Evolutionary conservation across 2,888 invertebrate genomes (phyloP).

Genomic region (Fissipunctia ypsillon): DNA sequence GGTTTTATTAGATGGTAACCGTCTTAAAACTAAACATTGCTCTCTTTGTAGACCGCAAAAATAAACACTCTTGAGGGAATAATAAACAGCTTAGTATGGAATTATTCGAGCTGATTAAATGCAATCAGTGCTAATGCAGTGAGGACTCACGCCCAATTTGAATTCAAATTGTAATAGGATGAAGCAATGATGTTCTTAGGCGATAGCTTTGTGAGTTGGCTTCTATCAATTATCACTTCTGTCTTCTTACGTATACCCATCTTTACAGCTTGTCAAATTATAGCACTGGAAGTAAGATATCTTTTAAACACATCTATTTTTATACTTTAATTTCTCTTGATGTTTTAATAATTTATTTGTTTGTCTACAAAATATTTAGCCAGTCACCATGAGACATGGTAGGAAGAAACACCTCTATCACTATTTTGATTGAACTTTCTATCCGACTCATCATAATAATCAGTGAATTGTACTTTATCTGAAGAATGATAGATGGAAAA

Average conservation of each 20-base stretch:
- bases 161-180: slow-evolving; percentile 28
- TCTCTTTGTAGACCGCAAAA: slow-evolving; percentile 32
- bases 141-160: slow-evolving; percentile 10
- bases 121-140: slow-evolving; percentile 50
- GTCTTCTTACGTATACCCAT: background rate
- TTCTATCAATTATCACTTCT: slow-evolving; percentile 2
- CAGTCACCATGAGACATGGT: slow-evolving; percentile 17
- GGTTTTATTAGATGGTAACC: slow-evolving; percentile 43
- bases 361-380: background rate
- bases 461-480: slow-evolving; percentile 16
- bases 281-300: background rate
- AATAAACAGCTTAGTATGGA: slow-evolving; percentile 25
- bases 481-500: slow-evolving; percentile 8
- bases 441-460: slow-evolving; percentile 29
- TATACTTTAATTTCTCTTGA: background rate
- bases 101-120: slow-evolving; percentile 44
- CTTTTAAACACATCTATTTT: background rate
- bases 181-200: background rate
- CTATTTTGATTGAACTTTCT: slow-evolving; percentile 25
- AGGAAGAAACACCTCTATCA: slow-evolving; percentile 11
- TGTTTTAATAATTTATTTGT: background rate
- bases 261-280: background rate
- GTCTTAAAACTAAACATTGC: slow-evolving; percentile 30
- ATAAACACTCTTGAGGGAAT: slow-evolving; percentile 31
- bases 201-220: slow-evolving; percentile 3